Evolutionary conservation across 1,140 invertebrate species (phyloP).

Genomic region (Solen grandis): DNA sequence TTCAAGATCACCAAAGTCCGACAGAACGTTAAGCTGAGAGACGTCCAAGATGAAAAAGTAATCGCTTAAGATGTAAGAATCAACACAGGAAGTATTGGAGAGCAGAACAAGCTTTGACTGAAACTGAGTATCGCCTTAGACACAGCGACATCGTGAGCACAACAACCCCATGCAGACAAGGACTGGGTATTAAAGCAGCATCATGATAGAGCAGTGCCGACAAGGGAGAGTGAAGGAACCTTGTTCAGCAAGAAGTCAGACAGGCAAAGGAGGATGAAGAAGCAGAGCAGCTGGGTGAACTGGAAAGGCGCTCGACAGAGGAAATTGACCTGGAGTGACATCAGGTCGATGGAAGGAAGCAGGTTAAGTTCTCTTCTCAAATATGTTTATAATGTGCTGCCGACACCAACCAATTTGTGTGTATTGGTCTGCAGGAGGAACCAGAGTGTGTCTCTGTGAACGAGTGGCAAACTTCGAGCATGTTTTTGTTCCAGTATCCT

Average conservation of each 20-base stretch:
- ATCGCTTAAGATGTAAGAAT: not conserved
- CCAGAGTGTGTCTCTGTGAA: constrained; percentile 26
- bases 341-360: not conserved
- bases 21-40: constrained; percentile 40
- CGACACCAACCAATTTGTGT: constrained; percentile 10
- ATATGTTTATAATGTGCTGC: constrained; percentile 11
- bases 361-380: constrained; percentile 25
- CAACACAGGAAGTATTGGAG: constrained; percentile 15
- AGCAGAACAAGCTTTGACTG: constrained; percentile 19
- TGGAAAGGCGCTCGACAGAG: constrained; percentile 6
- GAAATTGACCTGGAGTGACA: constrained; percentile 20
- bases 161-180: not conserved
- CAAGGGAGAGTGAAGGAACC: not conserved
- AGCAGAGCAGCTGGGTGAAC: constrained; percentile 25
- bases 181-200: constrained; percentile 6
- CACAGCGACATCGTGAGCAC: constrained; percentile 25
- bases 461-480: constrained; percentile 9
- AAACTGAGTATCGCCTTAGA: constrained; percentile 18
- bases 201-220: not conserved
- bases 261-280: constrained; percentile 30
- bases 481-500: not conserved
- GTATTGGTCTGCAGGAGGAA: not conserved
- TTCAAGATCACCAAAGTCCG: constrained; percentile 37
- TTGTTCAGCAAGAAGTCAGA: constrained; percentile 13
- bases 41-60: constrained; percentile 32